Evolutionary conservation across 2,797 vertebrate genomes (phyloP), one percentile per base, ranked within the genome.

Genomic region (Podargus strigoides): DNA sequence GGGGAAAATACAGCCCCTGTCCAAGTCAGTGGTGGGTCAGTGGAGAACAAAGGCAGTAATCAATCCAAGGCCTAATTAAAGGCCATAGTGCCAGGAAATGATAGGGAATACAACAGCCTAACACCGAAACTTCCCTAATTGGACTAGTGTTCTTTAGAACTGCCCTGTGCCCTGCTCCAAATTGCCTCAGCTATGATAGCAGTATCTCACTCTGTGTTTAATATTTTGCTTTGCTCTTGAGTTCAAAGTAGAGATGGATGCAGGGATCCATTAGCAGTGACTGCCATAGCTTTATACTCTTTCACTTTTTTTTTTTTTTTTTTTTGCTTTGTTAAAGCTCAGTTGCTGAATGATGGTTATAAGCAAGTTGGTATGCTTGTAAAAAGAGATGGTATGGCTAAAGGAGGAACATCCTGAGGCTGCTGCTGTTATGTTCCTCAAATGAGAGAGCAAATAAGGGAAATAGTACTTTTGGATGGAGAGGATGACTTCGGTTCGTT

Each of bases 31-130:
- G 75, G 91, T 77, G 30, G 85, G 84, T 89, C 87, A 96, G 23
- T 36, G 56, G 74, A 77, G 74, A 91, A 68, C 86, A 95, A 95
- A 96, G 86, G 56, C 76, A 83, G 85, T 77, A 90, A 96, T 96
- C 94, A 95, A 93, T 95, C 95, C 62, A 93, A 82, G 62, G 53
- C 59, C 87, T 95, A 96, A 96, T 95, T 93, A 95, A 95, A 93
- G 93, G 89, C 68, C 75, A n/a, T 32, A 28, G 86, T 97, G 78
- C 78, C 95, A 93, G 95, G 96, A 96, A 96, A 92, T 95, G 59
- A 86, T 67, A 86, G 88, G 82, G 69, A 80, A 70, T 89, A 89
- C 55, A 85, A 50, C 85, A 75, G 78, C 67, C 81, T 50, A 72
- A 75, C 77, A 67, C 81, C 88, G 81, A 86, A 81, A 80, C 53